Evolutionary conservation across 2,888 invertebrate genomes (phyloP).

Genomic region (Leucophenga maculata): DNA sequence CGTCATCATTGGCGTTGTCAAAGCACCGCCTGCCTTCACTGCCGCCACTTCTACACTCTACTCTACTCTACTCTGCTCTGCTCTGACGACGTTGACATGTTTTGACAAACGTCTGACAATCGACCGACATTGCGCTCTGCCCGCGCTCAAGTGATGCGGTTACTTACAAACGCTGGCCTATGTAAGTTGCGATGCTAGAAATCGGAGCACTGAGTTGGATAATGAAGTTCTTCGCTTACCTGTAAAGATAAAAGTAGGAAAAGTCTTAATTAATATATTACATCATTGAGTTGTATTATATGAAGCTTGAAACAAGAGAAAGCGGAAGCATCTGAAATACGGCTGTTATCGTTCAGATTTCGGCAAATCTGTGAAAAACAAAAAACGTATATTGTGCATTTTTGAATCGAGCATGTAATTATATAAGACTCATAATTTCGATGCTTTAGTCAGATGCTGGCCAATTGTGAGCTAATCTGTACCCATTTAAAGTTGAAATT

Average conservation of each 20-base stretch:
- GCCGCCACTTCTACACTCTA: too few relatives aligned
- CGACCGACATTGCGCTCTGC: constrained; percentile 32
- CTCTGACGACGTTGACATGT: constrained; percentile 48
- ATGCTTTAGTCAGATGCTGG: too few relatives aligned
- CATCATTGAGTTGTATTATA: too few relatives aligned
- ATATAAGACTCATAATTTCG: too few relatives aligned
- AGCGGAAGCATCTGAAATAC: too few relatives aligned
- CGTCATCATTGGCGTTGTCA: constrained; percentile 7
- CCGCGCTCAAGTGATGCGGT: constrained; percentile 12
- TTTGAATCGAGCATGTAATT: not conserved
- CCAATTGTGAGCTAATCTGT: too few relatives aligned
- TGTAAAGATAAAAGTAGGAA: not conserved
- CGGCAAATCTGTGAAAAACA: too few relatives aligned
- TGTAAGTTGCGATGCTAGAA: not conserved
- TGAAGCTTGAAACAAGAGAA: not conserved
- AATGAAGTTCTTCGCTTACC: constrained; percentile 9
- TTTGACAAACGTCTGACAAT: constrained; percentile 61
- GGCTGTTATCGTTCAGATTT: too few relatives aligned
- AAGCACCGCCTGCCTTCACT: not conserved
- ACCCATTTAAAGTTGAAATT: too few relatives aligned
- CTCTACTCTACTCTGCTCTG: too few relatives aligned
- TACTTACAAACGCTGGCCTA: not conserved
- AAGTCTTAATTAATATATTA: not conserved
- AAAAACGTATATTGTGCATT: not conserved
- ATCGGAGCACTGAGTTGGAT: not conserved